Conservation (phyloP, 2,113 vertebrate species). For the Ctenodactylus gundi region DNA sequence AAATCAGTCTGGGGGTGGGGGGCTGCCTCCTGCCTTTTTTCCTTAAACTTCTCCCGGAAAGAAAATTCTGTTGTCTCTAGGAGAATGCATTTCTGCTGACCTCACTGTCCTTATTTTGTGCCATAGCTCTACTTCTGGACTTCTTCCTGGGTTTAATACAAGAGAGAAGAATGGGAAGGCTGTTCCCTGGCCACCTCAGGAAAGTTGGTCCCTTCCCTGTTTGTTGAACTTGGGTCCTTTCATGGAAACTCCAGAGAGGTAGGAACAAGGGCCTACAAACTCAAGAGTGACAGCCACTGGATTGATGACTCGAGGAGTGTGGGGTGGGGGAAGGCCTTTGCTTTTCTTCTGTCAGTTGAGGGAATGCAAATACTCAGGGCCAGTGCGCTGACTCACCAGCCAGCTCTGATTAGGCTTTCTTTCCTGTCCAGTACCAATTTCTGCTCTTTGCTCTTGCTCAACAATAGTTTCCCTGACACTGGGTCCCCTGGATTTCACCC, state of each 20-base stretch:
- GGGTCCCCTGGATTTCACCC: constrained; percentile 69
- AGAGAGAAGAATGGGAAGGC: not conserved
- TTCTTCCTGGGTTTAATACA: not conserved
- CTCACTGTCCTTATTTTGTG: not conserved
- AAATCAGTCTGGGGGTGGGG: not conserved
- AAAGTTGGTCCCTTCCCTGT: constrained; percentile 49
- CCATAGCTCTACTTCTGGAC: not conserved
- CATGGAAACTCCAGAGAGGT: constrained; percentile 15
- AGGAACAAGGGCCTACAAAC: constrained; percentile 56
- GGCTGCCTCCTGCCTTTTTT: not conserved
- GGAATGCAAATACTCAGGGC: constrained; percentile 36
- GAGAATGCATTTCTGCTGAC: not conserved
- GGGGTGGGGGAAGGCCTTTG: constrained; percentile 3
- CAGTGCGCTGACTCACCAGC: constrained; percentile 60
- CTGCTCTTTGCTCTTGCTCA: constrained; percentile 61
- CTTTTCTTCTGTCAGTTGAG: constrained; percentile 55
- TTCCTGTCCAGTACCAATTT: constrained; percentile 13
- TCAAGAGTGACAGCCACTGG: constrained; percentile 45
- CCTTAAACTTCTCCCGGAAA: not conserved
- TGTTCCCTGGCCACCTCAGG: not conserved
- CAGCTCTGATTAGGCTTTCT: constrained; percentile 52
- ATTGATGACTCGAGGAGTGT: constrained; percentile 64
- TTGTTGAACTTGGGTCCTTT: constrained; percentile 64
- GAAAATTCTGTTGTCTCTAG: not conserved
- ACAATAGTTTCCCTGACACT: constrained; percentile 54